Base-by-base conservation (phyloP, 2,888 invertebrate genomes). In the Eupithecia subfuscata region DNA sequence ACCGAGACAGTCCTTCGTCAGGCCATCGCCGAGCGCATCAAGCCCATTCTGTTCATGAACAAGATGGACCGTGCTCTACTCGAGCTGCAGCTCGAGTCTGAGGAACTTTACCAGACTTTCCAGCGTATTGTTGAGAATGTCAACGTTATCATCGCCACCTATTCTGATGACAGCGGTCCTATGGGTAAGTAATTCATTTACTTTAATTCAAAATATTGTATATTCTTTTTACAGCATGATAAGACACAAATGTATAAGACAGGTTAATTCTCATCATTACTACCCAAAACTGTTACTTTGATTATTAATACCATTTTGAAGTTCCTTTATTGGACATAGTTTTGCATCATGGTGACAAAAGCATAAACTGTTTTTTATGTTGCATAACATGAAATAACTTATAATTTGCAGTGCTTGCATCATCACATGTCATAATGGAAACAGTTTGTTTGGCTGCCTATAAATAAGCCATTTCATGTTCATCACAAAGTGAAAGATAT, bases 11-110 rank as follows among this genome's bases (percentile, higher is more conserved):
- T 99, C 77, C 96, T 99, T 87, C 98, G 99, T 95, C 99, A 99
- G 94, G 99, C 99, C 80, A 99, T 99, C 89, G 99, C 99, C 80
- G 99, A 99, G 95, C 98, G 99, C 90, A 99, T 99, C 89, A 99
- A 99, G 97, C 99, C 99, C 75, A 98, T 99, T 84, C 96, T 99
- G 87, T 99, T 99, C 97, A 99, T 99, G 99, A 99, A 99, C 98
- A 99, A 99, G 96, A 99, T 99, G 99, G 99, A 99, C 96, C 98
- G 99, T 85, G 99, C 99, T 84, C 96, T 99, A 78, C 96, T 99
- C 60, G 99, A 99, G 94, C 95, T 99, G 89, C 99, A 99, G 91
- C 95, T 99, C 86, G 99, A 98, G 79, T 97, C 98, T 81, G 99
- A 99, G 94, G 99, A 99, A 90, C 96, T 99, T 75, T 99, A 98